Percentiles rank a stretch among this genome's conserved stretches.
Evolutionary conservation across 2,888 invertebrate species (phyloP).

Genomic region (Polydrusus pterygomalis): DNA sequence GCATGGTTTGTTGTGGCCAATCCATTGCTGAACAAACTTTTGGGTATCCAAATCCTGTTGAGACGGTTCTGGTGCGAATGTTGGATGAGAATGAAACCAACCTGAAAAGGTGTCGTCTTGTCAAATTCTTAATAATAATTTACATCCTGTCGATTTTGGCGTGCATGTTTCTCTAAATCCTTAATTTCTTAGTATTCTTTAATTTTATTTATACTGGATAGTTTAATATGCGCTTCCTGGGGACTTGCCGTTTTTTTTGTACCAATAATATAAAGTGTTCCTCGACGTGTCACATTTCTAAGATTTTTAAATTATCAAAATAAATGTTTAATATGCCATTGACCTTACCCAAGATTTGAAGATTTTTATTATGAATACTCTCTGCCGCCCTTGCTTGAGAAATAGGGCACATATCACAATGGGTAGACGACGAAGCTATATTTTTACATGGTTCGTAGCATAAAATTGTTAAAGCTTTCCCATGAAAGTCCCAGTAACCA

Average conservation of each 20-base stretch:
- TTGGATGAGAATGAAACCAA: constrained; percentile 88
- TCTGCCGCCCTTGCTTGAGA: constrained; percentile 79
- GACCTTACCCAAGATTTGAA: constrained; percentile 54
- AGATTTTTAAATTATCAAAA: too few relatives aligned
- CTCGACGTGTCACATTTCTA: too few relatives aligned
- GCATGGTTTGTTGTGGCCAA: constrained; percentile 75
- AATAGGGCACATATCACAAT: constrained; percentile 87
- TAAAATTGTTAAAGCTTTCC: constrained; percentile 71
- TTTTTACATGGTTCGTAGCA: constrained; percentile 80
- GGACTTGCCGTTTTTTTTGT: too few relatives aligned
- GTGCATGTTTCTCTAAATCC: too few relatives aligned
- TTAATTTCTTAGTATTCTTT: too few relatives aligned
- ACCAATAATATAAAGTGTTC: too few relatives aligned
- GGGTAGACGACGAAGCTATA: constrained; percentile 77
- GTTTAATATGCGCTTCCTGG: too few relatives aligned
- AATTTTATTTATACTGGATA: too few relatives aligned
- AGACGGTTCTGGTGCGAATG: constrained; percentile 82
- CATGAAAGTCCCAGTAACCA: constrained; percentile 72
- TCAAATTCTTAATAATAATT: too few relatives aligned
- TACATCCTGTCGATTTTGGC: too few relatives aligned
- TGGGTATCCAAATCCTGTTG: constrained; percentile 81
- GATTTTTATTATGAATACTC: constrained; percentile 70
- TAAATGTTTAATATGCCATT: background rate
- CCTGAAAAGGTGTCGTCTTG: constrained; percentile 71
- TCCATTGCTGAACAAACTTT: constrained; percentile 76